Evolutionary conservation across 2,888 invertebrate genomes (phyloP).

Genomic region (Sesia bembeciformis): DNA sequence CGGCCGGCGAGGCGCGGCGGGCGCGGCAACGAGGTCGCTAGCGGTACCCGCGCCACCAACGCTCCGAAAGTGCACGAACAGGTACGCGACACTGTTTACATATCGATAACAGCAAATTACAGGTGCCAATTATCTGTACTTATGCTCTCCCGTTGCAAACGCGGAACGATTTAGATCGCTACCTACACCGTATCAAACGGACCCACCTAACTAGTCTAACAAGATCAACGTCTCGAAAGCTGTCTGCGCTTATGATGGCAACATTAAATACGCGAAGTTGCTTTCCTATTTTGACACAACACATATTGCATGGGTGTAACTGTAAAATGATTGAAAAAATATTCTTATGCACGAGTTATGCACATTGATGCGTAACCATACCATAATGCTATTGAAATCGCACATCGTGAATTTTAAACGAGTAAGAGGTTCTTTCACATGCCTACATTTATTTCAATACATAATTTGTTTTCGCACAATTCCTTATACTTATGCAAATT

Average conservation of each 20-base stretch:
- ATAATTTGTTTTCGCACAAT: background rate
- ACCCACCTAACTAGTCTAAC: slow-evolving; percentile 28
- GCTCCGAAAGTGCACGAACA: slow-evolving; percentile 71
- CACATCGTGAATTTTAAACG: slow-evolving; percentile 22
- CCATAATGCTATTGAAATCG: slow-evolving; percentile 18
- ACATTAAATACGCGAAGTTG: slow-evolving; percentile 20
- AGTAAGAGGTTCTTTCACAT: slow-evolving; percentile 25
- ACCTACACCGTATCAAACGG: slow-evolving; percentile 28
- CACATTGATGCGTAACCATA: slow-evolving; percentile 20
- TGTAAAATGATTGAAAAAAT: too few relatives aligned
- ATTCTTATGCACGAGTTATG: slow-evolving; percentile 3
- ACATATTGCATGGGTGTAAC: too few relatives aligned
- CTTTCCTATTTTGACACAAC: background rate
- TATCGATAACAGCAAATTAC: slow-evolving; percentile 65
- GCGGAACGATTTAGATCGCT: slow-evolving; percentile 33
- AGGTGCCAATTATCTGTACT: slow-evolving; percentile 40
- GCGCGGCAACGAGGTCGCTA: slow-evolving; percentile 69
- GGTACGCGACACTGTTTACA: slow-evolving; percentile 70
- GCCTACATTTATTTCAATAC: slow-evolving; percentile 12
- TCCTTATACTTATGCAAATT: background rate
- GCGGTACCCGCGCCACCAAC: slow-evolving; percentile 65
- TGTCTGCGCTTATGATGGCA: slow-evolving; percentile 24
- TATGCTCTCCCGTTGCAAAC: slow-evolving; percentile 23
- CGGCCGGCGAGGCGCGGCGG: slow-evolving; percentile 59
- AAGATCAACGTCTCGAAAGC: slow-evolving; percentile 35